Conservation (phyloP, 2,113 vertebrate species). For the Nanger granti region DNA sequence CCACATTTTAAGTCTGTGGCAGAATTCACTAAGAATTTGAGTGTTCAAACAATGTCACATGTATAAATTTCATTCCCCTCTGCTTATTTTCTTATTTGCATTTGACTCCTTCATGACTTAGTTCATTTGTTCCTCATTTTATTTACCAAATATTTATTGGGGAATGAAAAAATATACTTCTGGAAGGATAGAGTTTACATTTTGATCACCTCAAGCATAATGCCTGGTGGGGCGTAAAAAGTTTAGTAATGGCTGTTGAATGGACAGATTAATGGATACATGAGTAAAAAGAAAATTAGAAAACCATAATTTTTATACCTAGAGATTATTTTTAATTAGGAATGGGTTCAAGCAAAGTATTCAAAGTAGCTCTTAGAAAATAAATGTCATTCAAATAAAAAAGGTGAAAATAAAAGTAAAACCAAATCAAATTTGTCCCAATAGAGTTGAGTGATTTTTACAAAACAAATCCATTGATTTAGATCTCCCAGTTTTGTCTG, state of each 20-base stretch:
- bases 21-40: neutral
- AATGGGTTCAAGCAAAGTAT: conserved; percentile 29
- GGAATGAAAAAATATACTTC: neutral
- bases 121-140: neutral
- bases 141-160: neutral
- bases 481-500: conserved; percentile 9
- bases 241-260: neutral
- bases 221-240: neutral
- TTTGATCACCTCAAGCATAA: neutral
- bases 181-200: neutral
- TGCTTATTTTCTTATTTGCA: neutral
- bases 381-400: neutral
- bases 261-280: neutral
- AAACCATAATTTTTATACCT: neutral
- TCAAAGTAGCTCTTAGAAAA: conserved; percentile 18
- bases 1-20: neutral
- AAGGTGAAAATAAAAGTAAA: neutral
- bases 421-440: conserved; percentile 5
- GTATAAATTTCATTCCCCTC: neutral
- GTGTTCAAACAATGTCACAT: neutral
- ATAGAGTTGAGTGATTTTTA: conserved; percentile 19
- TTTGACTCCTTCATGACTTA: neutral
- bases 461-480: conserved; percentile 24
- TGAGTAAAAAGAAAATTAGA: neutral
- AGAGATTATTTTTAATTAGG: conserved; percentile 33